Evolutionary conservation across 2,797 vertebrate genomes (phyloP), one percentile per base, ranked within the genome.

Genomic region (Urosaurus nigricauda): DNA sequence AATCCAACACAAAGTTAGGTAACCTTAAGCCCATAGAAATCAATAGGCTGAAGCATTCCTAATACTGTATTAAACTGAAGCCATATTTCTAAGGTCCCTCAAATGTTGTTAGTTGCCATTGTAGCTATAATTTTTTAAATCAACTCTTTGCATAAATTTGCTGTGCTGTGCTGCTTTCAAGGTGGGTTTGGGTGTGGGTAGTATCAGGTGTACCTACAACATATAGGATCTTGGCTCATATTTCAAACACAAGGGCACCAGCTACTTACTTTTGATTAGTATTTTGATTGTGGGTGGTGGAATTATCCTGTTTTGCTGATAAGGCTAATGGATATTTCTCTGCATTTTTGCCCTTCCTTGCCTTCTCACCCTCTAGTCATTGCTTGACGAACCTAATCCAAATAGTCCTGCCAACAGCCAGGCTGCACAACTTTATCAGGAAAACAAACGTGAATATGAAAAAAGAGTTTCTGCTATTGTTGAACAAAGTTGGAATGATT

Each of bases 391-490:
- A 97, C 99, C 99, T 1, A 99, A 99, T 94, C 99, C 99, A 47
- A 99, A 99, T 97, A 99, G 99, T 93, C 99, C 99, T 58, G 99
- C 99, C 73, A 99, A 99, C 96, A 99, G 99, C 92, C 99, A 99
- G 97, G 99, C 99, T 8, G 99, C 99, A 91, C 99, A 99, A 94
- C 98, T 99, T 94, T 99, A 99, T 96, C 99, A 99, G 96, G 99
- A 99, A 96, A 99, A 99, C 97, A 99, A 99, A 95, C 97, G 98
- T 60, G 99, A 99, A 96, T 99, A 99, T 65, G 99, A 99, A 97
- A 99, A 99, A 96, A 98, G 98, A 96, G 99, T 99, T 96, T 99
- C 99, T 78, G 99, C 98, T 95, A 98, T 99, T 85, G 99, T 99
- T 81, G 99, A 99, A 97, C 99, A 99, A 97, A 99, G 99, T 97